Base-by-base conservation (phyloP, 2,888 invertebrate species). In the Drosophila sordidula region DNA sequence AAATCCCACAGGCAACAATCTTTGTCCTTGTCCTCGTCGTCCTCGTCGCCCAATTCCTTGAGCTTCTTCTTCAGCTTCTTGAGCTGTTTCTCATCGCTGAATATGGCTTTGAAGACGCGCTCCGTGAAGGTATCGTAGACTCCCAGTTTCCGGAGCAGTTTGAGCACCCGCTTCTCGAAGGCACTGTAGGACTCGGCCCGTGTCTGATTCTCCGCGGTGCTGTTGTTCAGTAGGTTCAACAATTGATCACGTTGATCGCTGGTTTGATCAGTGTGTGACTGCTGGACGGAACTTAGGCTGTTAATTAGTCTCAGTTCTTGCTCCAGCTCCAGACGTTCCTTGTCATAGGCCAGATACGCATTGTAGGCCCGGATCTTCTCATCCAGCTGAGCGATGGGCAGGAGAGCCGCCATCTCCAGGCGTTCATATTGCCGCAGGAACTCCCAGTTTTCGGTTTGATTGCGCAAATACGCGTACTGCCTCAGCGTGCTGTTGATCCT, bases 81-180 rank as follows among this genome's bases (percentile, higher is more conserved):
- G 2, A 83, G 49, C 12, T 80, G 52, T 1, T 52, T 18, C n/a
- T 70, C 59, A 61, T 86, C 50, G 14, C 55, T 73, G 0, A 86
- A 59, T 18, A 83, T 65, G 8, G 76, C 76, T 1, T 54, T 45
- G 12, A 81, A 72, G 4, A 82, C 79, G 3, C 51, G 51, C 6
- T n/a, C 12, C 0, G 70, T 42, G 6, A 62, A 56, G 0, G 9
- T 6, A 32, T 82, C 68, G 29, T 73, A 73, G 14, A 73, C 29
- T 5, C 73, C 80, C 5, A 81, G 39, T 49, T 39, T 49, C 11
- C 47, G n/a, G 2, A 85, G 50, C 0, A 81, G 8, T 1, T 11
- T 45, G 0, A 72, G 5, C 9, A 81, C 47, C 5, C 51, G 51
- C 9, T 26, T 54, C 12, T 72, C 64, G n/a, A 80, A 70, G 6